These are phyloP conservation scores for Mesodorylaimus sp. DNA, from an alignment of 2,888 invertebrate species.

Conservation along the genomic window DNA sequence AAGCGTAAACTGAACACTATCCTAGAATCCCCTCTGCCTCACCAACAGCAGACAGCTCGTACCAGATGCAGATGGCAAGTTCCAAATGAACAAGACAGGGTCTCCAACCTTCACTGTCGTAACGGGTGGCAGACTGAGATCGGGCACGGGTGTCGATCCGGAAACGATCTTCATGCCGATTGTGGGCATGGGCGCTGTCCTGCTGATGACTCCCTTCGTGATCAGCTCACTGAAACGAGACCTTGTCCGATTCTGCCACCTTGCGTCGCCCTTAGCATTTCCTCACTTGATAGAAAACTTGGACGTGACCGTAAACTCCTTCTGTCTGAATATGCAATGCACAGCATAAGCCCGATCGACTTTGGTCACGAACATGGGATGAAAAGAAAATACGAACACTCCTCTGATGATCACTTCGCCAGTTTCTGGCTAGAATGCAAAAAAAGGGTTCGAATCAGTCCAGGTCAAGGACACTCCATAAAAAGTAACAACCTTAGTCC, in stretches of 20 bases:
- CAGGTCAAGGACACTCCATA: too few species aligned
- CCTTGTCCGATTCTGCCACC: neutral
- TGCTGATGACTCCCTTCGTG: conserved; percentile 12
- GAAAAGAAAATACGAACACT: conserved; percentile 17
- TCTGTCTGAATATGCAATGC: conserved; percentile 18
- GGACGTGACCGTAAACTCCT: conserved; percentile 14
- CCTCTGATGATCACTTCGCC: conserved; percentile 14
- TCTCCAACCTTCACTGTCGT: conserved; percentile 15
- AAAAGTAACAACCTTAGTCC: too few species aligned
- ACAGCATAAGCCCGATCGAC: conserved; percentile 17
- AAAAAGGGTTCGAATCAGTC: too few species aligned
- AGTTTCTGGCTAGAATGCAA: conserved; percentile 9
- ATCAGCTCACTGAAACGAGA: conserved; percentile 15
- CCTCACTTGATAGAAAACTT: conserved; percentile 11
- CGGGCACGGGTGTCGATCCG: conserved; percentile 12
- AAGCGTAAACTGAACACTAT: too few species aligned
- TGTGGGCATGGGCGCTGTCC: conserved; percentile 12
- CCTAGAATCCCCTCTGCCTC: too few species aligned
- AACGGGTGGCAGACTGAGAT: neutral
- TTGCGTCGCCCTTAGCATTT: neutral
- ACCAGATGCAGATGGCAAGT: conserved; percentile 13
- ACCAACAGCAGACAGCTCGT: too few species aligned
- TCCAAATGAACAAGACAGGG: conserved; percentile 17
- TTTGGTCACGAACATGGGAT: conserved; percentile 16
- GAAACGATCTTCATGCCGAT: conserved; percentile 13